phyloP scores from a whole-genome alignment of 2,888 invertebrate species.

The Cephus sareptanus region DNA sequence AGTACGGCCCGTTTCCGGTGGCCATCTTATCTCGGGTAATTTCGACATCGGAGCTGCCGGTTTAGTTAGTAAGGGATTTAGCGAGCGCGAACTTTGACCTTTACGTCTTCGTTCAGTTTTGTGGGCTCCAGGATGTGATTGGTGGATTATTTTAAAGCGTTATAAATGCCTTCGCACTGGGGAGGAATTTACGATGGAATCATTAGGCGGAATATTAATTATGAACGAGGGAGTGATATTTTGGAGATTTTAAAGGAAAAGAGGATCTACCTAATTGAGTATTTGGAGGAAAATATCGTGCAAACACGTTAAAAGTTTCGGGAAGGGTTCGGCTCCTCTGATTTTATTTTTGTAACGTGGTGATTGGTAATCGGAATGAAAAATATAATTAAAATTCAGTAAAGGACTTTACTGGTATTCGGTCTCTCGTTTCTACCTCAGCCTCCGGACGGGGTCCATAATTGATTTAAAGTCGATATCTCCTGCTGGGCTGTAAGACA shows the following conservation, averaged over 20 bases:
- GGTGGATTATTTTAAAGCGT: background rate
- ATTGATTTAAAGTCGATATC: conserved; percentile 4
- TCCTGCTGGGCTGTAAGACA: background rate
- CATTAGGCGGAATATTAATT: background rate
- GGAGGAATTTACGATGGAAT: background rate
- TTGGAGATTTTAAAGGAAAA: background rate
- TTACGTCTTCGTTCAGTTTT: background rate
- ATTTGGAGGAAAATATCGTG: background rate
- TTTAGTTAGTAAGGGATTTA: background rate
- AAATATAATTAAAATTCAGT: conserved; percentile 1
- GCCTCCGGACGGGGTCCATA: background rate
- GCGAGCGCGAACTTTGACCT: background rate
- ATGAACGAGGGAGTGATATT: background rate
- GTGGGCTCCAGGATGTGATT: background rate
- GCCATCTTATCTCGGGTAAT: conserved; percentile 26
- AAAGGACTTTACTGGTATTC: background rate
- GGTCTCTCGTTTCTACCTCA: background rate
- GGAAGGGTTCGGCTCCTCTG: background rate
- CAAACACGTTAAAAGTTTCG: background rate
- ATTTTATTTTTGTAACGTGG: background rate
- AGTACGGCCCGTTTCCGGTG: conserved; percentile 33
- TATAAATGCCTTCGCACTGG: background rate
- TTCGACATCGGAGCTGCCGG: conserved; percentile 19
- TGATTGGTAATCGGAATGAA: background rate
- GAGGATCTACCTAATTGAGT: background rate